These are phyloP conservation scores for Pseudococcus jackbeardsleyi DNA, from an alignment of 2,888 invertebrate genomes.

Conservation along the genomic window DNA sequence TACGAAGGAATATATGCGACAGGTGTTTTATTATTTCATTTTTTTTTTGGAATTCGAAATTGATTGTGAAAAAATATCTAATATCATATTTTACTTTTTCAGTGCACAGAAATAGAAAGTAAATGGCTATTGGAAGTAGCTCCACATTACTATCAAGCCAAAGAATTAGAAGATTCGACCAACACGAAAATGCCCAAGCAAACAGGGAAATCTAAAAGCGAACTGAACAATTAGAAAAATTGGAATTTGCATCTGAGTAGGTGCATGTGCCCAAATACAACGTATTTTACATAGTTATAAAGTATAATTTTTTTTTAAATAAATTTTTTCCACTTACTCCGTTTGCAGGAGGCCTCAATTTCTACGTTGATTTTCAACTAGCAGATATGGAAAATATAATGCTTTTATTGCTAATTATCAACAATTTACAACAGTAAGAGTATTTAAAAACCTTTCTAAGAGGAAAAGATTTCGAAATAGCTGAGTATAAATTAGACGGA, in stretches of 20 bases:
- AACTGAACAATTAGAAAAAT: conserved; percentile 61
- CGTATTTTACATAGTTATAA: no score
- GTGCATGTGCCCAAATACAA: no score
- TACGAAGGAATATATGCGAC: conserved; percentile 99
- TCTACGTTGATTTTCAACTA: not conserved
- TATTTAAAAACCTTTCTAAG: conserved; percentile 3
- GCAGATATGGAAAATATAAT: not conserved
- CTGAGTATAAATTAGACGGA: conserved; percentile 55
- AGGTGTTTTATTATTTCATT: conserved; percentile 71
- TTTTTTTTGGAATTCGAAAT: not conserved
- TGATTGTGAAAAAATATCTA: not conserved
- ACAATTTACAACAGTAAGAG: conserved; percentile 39
- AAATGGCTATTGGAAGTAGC: conserved; percentile 98
- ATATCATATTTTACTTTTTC: conserved; percentile 64
- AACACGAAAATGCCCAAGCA: conserved; percentile 98
- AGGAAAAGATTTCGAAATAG: conserved; percentile 60
- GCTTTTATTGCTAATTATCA: conserved; percentile 25
- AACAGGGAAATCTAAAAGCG: conserved; percentile 68
- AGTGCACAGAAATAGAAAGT: conserved; percentile 96
- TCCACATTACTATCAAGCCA: conserved; percentile 97
- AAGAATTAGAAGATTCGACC: conserved; percentile 94
- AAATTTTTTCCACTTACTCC: no score
- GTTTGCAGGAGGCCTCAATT: no score
- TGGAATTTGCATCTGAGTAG: no score
- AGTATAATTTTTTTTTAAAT: no score